These are phyloP conservation scores for Andricus grossulariae DNA, from an alignment of 1,140 invertebrate genomes.

Conservation along the genomic window DNA sequence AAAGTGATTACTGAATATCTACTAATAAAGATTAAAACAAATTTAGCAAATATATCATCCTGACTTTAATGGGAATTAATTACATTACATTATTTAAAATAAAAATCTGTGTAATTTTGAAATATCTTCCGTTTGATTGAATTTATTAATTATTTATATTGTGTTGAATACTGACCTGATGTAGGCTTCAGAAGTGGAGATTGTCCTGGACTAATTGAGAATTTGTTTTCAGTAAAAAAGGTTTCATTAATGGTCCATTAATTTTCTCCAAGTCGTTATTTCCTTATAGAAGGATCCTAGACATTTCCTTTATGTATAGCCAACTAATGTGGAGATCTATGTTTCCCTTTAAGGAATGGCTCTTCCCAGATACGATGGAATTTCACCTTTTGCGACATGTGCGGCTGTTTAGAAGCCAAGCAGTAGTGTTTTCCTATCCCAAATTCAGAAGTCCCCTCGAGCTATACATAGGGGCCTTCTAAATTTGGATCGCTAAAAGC, in stretches of 20 bases:
- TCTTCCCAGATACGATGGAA: constrained; percentile 33
- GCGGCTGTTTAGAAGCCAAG: constrained; percentile 14
- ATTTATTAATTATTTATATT: too few relatives aligned
- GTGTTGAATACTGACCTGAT: too few relatives aligned
- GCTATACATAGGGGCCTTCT: background rate
- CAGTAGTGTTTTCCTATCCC: background rate
- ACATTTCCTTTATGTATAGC: constrained; percentile 19
- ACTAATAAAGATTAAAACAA: too few relatives aligned
- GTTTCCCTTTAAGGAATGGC: constrained; percentile 18
- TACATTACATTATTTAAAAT: too few relatives aligned
- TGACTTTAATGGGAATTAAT: too few relatives aligned
- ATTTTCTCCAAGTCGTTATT: constrained; percentile 12
- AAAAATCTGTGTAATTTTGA: too few relatives aligned
- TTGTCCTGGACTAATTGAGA: background rate
- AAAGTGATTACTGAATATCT: too few relatives aligned
- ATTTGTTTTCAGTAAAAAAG: constrained; percentile 6
- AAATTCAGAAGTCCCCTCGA: constrained; percentile 4
- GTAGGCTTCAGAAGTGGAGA: background rate
- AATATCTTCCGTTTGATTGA: too few relatives aligned
- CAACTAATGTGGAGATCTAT: background rate
- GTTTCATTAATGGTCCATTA: constrained; percentile 24
- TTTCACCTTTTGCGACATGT: constrained; percentile 31
- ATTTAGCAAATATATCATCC: too few relatives aligned
- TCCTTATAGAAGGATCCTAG: constrained; percentile 17
- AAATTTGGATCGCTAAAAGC: background rate